Conservation (phyloP, 2,113 vertebrate species). For the Tetraodon nigroviridis region DNA sequence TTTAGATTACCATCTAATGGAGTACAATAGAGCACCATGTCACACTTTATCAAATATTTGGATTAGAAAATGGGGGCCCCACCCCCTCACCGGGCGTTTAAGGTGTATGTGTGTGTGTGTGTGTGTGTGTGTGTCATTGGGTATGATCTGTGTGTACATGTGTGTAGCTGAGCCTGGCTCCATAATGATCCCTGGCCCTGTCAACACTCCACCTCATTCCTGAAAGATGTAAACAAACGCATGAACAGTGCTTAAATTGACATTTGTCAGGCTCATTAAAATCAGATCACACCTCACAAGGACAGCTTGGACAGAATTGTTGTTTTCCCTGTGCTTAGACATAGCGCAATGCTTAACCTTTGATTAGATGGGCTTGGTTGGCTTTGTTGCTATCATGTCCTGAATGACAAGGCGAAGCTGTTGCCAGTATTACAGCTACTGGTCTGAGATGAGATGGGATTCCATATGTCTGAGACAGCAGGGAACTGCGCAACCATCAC, state of each 20-base stretch:
- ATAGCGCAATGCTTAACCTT: conserved; percentile 20
- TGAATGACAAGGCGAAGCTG: conserved; percentile 18
- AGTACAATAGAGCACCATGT: conserved; percentile 52
- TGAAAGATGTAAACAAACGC: conserved; percentile 47
- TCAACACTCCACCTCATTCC: conserved; percentile 30
- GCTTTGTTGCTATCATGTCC: conserved; percentile 12
- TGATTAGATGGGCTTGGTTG: conserved; percentile 30
- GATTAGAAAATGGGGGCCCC: conserved; percentile 36
- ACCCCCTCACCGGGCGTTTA: conserved; percentile 7
- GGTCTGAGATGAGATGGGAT: conserved; percentile 1
- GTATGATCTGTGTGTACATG: not conserved
- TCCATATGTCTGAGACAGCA: not conserved
- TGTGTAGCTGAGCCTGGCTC: conserved; percentile 5
- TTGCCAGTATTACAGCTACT: conserved; percentile 10
- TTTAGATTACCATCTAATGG: conserved; percentile 67
- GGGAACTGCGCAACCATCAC: not conserved
- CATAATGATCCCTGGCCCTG: conserved; percentile 37
- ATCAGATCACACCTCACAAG: conserved; percentile 47
- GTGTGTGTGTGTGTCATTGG: not conserved
- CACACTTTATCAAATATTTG: conserved; percentile 58
- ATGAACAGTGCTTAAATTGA: conserved; percentile 47
- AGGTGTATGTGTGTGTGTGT: conserved; percentile 2
- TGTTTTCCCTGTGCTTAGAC: conserved; percentile 26
- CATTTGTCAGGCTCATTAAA: conserved; percentile 59
- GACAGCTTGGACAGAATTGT: conserved; percentile 31